Evolutionary conservation across 2,888 invertebrate genomes (phyloP), one percentile per base, ranked within the genome.

Genomic region (Tiliacea aurago): DNA sequence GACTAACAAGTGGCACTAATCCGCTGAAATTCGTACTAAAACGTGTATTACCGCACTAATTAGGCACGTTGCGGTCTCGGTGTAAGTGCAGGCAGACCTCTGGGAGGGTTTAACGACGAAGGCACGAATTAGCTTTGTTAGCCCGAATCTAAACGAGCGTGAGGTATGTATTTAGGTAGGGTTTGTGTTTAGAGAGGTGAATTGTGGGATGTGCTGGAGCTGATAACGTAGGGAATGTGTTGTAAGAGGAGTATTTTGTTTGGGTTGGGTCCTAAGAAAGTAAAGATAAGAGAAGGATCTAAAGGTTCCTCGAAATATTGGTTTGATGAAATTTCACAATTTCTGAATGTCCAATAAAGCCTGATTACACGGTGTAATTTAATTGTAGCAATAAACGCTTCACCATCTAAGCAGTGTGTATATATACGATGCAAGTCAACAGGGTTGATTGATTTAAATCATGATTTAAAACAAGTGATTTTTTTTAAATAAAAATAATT

Each of bases 11-110:
- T 37, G 68, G 61, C 68, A 71, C 71, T 87, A 76, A 86, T 81
- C 81, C 73, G 71, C 73, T 81, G 75, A 66, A 81, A 76, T 79
- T 85, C 62, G 43, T 56, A 76, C 68, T 71, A 80, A 81, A 80
- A 47, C 68, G 77, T 66, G 65, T 65, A 79, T 81, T 74, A 86
- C 78, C 70, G 58, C 49, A 70, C 75, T 80, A 77, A 86, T 85
- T 82, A 80, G 76, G 66, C 58, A 73, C 76, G 69, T 70, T 72
- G 86, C 68, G 83, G 75, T 75, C 67, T 59, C 55, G 3, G 10
- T 67, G 68, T 69, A 63, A 80, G 59, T 69, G 72, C 78, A 67
- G 51, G 56, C 45, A 55, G 59, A 28, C 64, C 73, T 47, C 73
- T 37, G 63, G 75, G 73, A 56, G 41, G 75, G 70, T 71, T 79